phyloP scores from a whole-genome alignment of 1,140 invertebrate species.

The Papilio polytes region DNA sequence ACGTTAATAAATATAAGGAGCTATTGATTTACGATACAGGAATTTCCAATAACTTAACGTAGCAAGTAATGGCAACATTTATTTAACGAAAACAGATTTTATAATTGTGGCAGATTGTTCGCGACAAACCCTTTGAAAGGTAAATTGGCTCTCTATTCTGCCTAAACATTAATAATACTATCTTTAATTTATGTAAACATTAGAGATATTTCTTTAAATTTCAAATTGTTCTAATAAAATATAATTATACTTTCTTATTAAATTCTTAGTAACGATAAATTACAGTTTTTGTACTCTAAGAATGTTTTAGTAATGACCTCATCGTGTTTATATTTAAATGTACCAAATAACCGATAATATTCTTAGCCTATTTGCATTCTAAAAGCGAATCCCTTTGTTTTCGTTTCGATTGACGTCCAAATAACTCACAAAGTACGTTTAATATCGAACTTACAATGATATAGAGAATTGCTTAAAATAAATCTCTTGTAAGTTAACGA shows the following conservation, averaged over 20 bases:
- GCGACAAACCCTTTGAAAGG: no score
- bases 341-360: neutral
- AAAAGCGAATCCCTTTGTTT: conserved; percentile 37
- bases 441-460: neutral
- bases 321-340: neutral
- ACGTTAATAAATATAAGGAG: neutral
- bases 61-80: neutral
- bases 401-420: conserved; percentile 28
- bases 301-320: neutral
- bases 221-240: no score
- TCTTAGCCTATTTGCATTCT: conserved; percentile 10
- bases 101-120: no score
- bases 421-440: conserved; percentile 7
- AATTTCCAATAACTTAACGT: neutral
- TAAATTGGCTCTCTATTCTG: no score
- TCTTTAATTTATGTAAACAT: no score
- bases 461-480: neutral
- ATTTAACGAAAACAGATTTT: no score
- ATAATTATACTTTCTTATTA: no score
- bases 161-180: no score
- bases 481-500: neutral
- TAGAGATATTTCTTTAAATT: no score
- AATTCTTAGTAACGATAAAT: no score
- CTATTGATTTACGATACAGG: neutral
- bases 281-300: no score